Percentiles rank a stretch among this genome's conserved stretches.
Conservation (phyloP, 2,797 vertebrate species). For the Epinephelus coioides region DNA sequence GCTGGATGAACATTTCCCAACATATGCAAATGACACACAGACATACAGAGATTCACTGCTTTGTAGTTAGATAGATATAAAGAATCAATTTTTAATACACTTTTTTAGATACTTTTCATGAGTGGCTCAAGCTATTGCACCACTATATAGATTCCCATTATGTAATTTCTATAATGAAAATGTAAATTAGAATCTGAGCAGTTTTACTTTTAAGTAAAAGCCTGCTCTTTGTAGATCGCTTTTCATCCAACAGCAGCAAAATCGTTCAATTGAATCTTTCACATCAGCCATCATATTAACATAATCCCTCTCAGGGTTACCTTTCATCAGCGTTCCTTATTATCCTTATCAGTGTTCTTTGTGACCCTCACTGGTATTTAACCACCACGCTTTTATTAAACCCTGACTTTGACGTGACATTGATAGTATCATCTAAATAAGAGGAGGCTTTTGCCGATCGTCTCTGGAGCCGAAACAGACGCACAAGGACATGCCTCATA, state of each 20-base stretch:
- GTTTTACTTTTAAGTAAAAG: constrained; percentile 3
- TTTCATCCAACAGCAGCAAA: constrained; percentile 3
- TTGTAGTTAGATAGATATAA: too few relatives aligned
- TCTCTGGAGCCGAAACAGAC: neutral
- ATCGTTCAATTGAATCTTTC: constrained; percentile 13
- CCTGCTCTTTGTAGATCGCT: neutral
- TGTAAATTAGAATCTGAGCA: neutral
- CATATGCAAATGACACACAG: too few relatives aligned
- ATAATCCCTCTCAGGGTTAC: constrained; percentile 27
- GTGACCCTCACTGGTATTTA: constrained; percentile 39
- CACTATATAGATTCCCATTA: neutral
- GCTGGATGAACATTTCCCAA: too few relatives aligned
- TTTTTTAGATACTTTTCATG: neutral
- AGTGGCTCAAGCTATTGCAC: neutral
- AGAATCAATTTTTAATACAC: neutral
- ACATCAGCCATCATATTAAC: constrained; percentile 21
- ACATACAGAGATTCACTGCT: too few relatives aligned
- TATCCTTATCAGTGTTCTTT: constrained; percentile 31
- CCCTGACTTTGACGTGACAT: constrained; percentile 59
- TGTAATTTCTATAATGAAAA: neutral
- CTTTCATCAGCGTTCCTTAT: constrained; percentile 29
- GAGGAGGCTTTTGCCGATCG: neutral
- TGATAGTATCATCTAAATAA: constrained; percentile 58
- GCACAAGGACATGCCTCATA: constrained; percentile 21
- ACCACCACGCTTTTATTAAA: constrained; percentile 43